phyloP scores from a whole-genome alignment of 2,888 invertebrate genomes.

The Thyatira batis region DNA sequence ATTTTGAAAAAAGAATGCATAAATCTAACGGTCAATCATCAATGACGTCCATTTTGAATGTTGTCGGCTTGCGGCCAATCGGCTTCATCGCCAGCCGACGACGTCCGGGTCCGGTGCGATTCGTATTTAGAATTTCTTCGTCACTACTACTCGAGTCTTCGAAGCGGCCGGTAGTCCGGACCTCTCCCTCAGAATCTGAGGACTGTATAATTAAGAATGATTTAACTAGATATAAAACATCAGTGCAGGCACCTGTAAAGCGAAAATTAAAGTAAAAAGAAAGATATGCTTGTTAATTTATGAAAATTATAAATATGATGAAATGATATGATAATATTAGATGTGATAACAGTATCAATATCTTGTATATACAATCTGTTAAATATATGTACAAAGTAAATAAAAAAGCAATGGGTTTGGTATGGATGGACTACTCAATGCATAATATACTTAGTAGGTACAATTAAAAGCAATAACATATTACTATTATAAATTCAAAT shows the following conservation, averaged over 20 bases:
- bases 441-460: no score
- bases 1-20: background rate
- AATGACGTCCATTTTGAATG: slow-evolving; percentile 71
- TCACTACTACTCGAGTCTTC: slow-evolving; percentile 73
- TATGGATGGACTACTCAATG: no score
- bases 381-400: no score
- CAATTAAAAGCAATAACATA: background rate
- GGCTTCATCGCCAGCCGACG: slow-evolving; percentile 71
- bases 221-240: slow-evolving; percentile 5
- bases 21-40: slow-evolving; percentile 57
- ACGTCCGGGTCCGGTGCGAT: slow-evolving; percentile 51
- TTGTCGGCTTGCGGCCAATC: slow-evolving; percentile 58
- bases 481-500: background rate
- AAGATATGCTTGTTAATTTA: no score
- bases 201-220: slow-evolving; percentile 45
- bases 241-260: no score
- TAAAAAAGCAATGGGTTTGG: no score
- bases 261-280: no score
- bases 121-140: slow-evolving; percentile 67
- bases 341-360: no score
- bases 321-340: no score
- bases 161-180: slow-evolving; percentile 57
- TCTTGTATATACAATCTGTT: no score
- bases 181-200: slow-evolving; percentile 66
- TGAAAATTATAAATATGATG: no score